Percentiles rank a stretch among this genome's conserved stretches.
phyloP scores from a whole-genome alignment of 2,113 vertebrate species.

The Theristicus caerulescens region DNA sequence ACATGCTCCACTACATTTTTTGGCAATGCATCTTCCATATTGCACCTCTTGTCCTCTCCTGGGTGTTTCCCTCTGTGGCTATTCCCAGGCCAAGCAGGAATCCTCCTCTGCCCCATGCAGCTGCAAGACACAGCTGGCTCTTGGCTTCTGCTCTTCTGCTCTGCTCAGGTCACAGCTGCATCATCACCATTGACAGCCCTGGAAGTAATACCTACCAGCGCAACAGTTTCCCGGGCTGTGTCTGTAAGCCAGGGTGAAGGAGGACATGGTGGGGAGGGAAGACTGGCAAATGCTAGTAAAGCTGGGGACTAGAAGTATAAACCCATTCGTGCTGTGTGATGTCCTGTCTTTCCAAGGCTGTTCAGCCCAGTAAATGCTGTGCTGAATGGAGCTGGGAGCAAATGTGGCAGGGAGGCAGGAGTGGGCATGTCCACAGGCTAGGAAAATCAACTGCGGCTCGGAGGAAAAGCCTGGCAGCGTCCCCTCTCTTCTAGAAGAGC shows the following conservation, averaged over 20 bases:
- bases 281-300: not conserved
- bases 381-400: not conserved
- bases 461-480: not conserved
- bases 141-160: not conserved
- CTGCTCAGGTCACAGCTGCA: not conserved
- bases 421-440: not conserved
- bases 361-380: not conserved
- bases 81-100: not conserved
- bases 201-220: not conserved
- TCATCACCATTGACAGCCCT: not conserved
- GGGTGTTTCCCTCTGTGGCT: not conserved
- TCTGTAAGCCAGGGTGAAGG: not conserved
- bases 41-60: not conserved
- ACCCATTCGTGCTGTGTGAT: not conserved
- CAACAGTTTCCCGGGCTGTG: not conserved
- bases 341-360: not conserved
- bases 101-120: accelerated
- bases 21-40: not conserved
- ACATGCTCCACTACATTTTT: not conserved
- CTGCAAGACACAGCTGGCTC: not conserved
- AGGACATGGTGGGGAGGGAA: not conserved
- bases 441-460: not conserved
- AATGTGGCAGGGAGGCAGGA: not conserved
- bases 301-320: not conserved
- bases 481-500: not conserved